phyloP scores from a whole-genome alignment of 2,888 invertebrate species.

The Rhabditoides inermis region DNA sequence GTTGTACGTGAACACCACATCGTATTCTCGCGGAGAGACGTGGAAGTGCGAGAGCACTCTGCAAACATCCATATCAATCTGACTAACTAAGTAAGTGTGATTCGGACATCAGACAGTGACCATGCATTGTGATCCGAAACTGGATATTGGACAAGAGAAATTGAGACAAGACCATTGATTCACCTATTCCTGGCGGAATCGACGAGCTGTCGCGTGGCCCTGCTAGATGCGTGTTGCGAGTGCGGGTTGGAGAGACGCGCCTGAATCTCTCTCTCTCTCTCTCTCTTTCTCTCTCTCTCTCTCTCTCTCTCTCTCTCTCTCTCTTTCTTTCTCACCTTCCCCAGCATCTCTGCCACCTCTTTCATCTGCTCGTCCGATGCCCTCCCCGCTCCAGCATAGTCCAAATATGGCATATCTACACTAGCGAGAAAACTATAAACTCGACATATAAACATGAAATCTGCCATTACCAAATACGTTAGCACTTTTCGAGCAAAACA shows the following conservation, averaged over 20 bases:
- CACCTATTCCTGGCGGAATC: constrained; percentile 59
- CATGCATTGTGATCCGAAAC: not conserved
- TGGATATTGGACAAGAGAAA: constrained; percentile 12
- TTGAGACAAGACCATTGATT: constrained; percentile 9
- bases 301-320: too few species aligned
- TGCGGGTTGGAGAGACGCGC: constrained; percentile 78
- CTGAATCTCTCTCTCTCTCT: too few species aligned
- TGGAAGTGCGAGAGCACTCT: constrained; percentile 78
- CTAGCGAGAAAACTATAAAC: too few species aligned
- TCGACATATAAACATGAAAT: too few species aligned
- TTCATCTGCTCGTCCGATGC: constrained; percentile 21
- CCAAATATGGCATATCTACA: constrained; percentile 31
- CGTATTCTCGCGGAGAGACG: constrained; percentile 71
- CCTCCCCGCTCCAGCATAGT: constrained; percentile 29
- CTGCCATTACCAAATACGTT: too few species aligned
- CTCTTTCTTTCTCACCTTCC: too few species aligned
- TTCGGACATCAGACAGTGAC: not conserved
- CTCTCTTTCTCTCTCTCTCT: too few species aligned
- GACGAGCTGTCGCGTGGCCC: constrained; percentile 71
- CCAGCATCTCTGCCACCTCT: constrained; percentile 14
- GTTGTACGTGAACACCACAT: constrained; percentile 84
- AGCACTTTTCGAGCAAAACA: too few species aligned
- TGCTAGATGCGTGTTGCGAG: constrained; percentile 66
- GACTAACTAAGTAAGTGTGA: not conserved
- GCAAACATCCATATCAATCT: constrained; percentile 12